Percentiles rank a stretch among this genome's conserved stretches.
These are phyloP conservation scores for Calyptomena viridis DNA, from an alignment of 2,113 vertebrate genomes.

Conservation along the genomic window DNA sequence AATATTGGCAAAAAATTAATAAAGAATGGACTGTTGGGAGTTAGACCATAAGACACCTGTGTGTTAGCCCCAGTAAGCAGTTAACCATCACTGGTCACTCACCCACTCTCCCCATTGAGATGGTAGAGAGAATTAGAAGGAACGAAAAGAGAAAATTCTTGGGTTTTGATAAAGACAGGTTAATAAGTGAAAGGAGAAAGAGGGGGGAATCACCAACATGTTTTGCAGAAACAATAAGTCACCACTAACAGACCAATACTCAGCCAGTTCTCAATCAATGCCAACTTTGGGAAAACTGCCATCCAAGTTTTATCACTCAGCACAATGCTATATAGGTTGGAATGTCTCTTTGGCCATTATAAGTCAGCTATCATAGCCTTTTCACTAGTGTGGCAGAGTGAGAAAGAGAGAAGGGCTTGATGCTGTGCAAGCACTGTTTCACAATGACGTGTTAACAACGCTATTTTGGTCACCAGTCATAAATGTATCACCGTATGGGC, in stretches of 20 bases:
- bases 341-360: neutral
- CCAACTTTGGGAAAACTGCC: neutral
- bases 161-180: neutral
- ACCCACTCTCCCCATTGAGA: accelerated
- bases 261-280: neutral
- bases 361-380: neutral
- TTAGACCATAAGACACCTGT: neutral
- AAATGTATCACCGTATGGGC: neutral
- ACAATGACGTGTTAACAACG: neutral
- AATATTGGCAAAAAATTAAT: neutral
- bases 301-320: neutral
- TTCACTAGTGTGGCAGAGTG: neutral
- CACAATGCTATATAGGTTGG: neutral
- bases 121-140: neutral
- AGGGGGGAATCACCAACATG: neutral
- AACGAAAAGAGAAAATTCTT: neutral
- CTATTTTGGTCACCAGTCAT: neutral
- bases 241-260: accelerated
- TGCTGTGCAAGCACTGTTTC: neutral
- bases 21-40: neutral
- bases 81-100: accelerated
- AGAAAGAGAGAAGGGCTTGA: neutral
- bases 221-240: neutral
- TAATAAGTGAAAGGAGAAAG: neutral
- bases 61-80: neutral